Base-by-base conservation (phyloP, 2,888 invertebrate species). In the Melitaea athalia region DNA sequence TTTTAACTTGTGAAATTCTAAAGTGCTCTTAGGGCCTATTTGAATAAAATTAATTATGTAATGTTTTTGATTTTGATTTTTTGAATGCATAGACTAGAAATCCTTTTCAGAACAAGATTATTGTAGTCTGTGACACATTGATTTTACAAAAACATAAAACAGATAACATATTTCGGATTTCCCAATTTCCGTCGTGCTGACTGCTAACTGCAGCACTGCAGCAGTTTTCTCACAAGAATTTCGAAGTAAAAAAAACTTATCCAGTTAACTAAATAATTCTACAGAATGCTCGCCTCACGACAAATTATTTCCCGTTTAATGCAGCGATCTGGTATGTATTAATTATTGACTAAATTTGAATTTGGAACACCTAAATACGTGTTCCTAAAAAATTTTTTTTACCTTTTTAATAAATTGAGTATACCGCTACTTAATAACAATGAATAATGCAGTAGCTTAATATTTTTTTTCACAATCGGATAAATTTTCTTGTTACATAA, bases 271-370 rank as follows among this genome's bases (percentile, higher is more conserved):
- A n/a, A 52, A 14, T 12, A 15, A 31, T 17, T n/a, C 14, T 57
- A 15, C n/a, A 68, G 86, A 74, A 91, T 91, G 91, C 81, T 84
- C 69, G 80, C 81, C 63, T 80, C 89, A 64, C 84, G 91, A 50
- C 82, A 85, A 47, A 77, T 87, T 70, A 76, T 88, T 52, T 86
- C 91, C 62, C 84, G 91, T 61, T 78, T 91, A 49, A 76, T 91
- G 72, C 88, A 90, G 72, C 87, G 87, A 75, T 81, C 86, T 73
- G 91, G 91, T 91, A 84, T 76, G 72, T 67, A 52, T 14, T 0
- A 57, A 52, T 55, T 63, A 11, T 0, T 45, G n/a, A 33, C 14
- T n/a, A n/a, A 15, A 52, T 45, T 57, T 47, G 6, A 52, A 52
- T 50, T 59, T 50, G n/a, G 38, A 49, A 65, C 15, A 62, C 31